Evolutionary conservation across 2,797 vertebrate genomes (phyloP).

Genomic region (Cygnus olor): DNA sequence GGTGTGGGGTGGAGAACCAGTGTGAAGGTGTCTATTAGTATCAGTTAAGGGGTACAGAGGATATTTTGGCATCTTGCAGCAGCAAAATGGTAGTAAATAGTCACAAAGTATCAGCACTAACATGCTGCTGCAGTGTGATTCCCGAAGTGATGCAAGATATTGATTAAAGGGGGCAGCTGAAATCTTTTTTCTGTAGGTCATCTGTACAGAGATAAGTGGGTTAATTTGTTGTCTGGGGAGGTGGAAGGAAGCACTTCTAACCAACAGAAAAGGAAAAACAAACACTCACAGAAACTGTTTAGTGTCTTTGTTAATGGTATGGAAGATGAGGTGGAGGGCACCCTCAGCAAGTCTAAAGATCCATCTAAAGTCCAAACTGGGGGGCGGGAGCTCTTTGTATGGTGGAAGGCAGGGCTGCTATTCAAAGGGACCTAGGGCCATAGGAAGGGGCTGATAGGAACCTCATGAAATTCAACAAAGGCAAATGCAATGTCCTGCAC

Average conservation of each 20-base stretch:
- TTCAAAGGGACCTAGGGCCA: background rate
- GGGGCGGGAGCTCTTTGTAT: background rate
- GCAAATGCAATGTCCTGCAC: background rate
- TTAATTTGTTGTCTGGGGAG: background rate
- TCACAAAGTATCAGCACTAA: background rate
- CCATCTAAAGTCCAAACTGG: too few relatives aligned
- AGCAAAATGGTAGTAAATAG: background rate
- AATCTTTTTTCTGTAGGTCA: background rate
- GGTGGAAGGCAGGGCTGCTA: background rate
- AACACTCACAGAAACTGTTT: background rate
- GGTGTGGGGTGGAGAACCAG: background rate
- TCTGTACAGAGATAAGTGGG: background rate
- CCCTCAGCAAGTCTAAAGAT: background rate
- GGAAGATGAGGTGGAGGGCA: background rate
- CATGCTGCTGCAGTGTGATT: background rate
- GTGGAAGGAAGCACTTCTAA: background rate
- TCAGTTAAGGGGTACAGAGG: background rate
- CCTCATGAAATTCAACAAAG: background rate
- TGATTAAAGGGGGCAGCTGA: background rate
- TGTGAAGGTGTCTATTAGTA: background rate
- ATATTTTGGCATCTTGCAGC: background rate
- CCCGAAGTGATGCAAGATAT: background rate
- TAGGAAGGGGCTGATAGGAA: background rate
- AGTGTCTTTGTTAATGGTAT: background rate
- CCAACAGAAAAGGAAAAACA: background rate